phyloP scores from a whole-genome alignment of 2,888 invertebrate species.

The Clistopyga incitator region DNA sequence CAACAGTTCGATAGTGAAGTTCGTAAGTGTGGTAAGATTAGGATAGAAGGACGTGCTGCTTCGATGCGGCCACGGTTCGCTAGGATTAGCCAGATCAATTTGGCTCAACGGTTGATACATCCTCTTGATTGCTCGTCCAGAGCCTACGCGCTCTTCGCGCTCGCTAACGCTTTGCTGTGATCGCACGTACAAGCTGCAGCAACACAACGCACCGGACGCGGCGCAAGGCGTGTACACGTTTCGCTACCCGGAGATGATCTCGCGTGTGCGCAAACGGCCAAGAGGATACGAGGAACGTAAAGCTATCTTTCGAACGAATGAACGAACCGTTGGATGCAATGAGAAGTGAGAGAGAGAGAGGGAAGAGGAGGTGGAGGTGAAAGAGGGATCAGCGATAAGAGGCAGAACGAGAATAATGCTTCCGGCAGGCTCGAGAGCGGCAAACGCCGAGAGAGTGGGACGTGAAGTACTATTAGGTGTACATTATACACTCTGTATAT shows the following conservation, averaged over 20 bases:
- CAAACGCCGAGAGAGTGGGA: slow-evolving; percentile 67
- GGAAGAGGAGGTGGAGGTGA: slow-evolving; percentile 43
- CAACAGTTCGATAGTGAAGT: neutral
- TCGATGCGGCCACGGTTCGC: slow-evolving; percentile 7
- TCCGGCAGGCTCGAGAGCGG: slow-evolving; percentile 70
- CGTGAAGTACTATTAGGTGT: slow-evolving; percentile 61
- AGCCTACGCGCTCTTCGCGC: slow-evolving; percentile 39
- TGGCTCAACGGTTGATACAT: slow-evolving; percentile 44
- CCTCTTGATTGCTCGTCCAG: slow-evolving; percentile 53
- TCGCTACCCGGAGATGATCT: slow-evolving; percentile 43
- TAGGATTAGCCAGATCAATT: slow-evolving; percentile 64
- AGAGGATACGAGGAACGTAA: slow-evolving; percentile 5
- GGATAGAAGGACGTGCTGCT: slow-evolving; percentile 19
- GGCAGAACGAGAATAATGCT: slow-evolving; percentile 70
- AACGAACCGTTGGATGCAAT: slow-evolving; percentile 43
- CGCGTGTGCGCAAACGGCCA: slow-evolving; percentile 2
- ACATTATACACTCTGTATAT: slow-evolving; percentile 35
- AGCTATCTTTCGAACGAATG: slow-evolving; percentile 46
- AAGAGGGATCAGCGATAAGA: slow-evolving; percentile 66
- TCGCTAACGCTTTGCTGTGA: slow-evolving; percentile 31
- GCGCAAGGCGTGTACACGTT: slow-evolving; percentile 47
- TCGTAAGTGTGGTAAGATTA: slow-evolving; percentile 47
- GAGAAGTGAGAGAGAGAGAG: slow-evolving; percentile 41
- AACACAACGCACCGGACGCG: slow-evolving; percentile 35
- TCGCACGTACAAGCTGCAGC: slow-evolving; percentile 31